phyloP scores from a whole-genome alignment of 2,888 invertebrate genomes.

The Acanthopleura granulata region DNA sequence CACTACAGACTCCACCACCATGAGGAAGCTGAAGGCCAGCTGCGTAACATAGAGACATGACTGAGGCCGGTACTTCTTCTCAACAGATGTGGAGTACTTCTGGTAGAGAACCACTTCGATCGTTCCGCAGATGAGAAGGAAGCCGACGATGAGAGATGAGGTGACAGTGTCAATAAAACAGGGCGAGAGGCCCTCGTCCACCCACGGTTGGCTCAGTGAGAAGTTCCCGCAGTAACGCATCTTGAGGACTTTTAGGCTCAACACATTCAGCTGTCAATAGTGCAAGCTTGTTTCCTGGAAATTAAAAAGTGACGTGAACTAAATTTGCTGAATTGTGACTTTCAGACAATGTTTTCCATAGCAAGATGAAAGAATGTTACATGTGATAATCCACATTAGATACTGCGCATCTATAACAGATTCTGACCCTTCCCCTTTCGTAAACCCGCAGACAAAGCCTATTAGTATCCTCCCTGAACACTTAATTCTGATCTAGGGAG shows the following conservation, averaged over 20 bases:
- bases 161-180: conserved; percentile 93
- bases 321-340: no score
- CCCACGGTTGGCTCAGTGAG: conserved; percentile 73
- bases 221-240: conserved; percentile 56
- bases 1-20: conserved; percentile 80
- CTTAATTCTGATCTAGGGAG: no score
- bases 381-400: no score
- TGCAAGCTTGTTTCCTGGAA: conserved; percentile 8
- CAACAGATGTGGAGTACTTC: conserved; percentile 83
- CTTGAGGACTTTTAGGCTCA: conserved; percentile 16
- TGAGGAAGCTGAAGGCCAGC: conserved; percentile 79
- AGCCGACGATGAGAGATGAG: conserved; percentile 79
- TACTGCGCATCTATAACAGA: no score
- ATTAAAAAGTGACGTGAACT: no score
- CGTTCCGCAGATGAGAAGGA: conserved; percentile 84
- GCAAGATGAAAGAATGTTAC: no score
- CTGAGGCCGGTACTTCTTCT: conserved; percentile 75
- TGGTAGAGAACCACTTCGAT: conserved; percentile 64
- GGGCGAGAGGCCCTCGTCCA: conserved; percentile 85
- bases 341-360: no score
- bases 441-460: no score
- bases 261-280: not conserved
- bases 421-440: no score
- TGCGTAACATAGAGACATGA: conserved; percentile 83
- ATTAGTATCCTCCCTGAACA: no score